Evolutionary conservation across 1,140 invertebrate genomes (phyloP).

Genomic region (Zaprionus ghesquierei): DNA sequence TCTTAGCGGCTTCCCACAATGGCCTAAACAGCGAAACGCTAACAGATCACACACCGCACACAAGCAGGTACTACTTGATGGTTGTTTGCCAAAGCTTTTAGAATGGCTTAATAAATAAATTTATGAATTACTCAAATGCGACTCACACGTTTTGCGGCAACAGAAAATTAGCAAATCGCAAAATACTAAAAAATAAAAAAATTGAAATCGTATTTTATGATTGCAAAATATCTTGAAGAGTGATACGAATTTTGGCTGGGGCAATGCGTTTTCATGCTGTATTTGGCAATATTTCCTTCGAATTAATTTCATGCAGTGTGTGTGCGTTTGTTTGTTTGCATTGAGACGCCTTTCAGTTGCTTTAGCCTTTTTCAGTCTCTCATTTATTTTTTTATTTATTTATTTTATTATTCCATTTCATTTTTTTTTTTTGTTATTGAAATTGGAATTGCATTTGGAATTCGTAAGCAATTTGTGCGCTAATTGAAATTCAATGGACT

Average conservation of each 20-base stretch:
- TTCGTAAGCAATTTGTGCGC: slow-evolving; percentile 55
- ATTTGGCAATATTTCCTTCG: slow-evolving; percentile 64
- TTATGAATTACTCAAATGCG: slow-evolving; percentile 32
- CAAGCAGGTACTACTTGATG: slow-evolving; percentile 18
- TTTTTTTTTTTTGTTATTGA: slow-evolving; percentile 55
- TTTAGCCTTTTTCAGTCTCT: slow-evolving; percentile 11
- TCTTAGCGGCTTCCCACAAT: slow-evolving; percentile 17
- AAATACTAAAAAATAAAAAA: not conserved
- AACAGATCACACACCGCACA: slow-evolving; percentile 4
- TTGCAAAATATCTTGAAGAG: slow-evolving; percentile 22
- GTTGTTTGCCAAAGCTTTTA: slow-evolving; percentile 32
- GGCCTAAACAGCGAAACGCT: too few species aligned
- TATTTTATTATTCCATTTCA: slow-evolving; percentile 17
- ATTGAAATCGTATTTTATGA: not conserved
- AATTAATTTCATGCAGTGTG: slow-evolving; percentile 57
- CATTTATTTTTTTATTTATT: slow-evolving; percentile 36
- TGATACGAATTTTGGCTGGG: not conserved
- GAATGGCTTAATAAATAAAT: slow-evolving; percentile 32
- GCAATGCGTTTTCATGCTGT: not conserved
- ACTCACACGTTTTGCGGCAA: slow-evolving; percentile 23
- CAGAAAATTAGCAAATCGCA: not conserved
- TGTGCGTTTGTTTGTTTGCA: too few species aligned
- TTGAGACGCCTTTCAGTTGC: slow-evolving; percentile 2
- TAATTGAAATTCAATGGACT: slow-evolving; percentile 71
- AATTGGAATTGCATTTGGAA: slow-evolving; percentile 62